Conservation (phyloP, 2,797 vertebrate genomes). For the Okamejei kenojei region DNA sequence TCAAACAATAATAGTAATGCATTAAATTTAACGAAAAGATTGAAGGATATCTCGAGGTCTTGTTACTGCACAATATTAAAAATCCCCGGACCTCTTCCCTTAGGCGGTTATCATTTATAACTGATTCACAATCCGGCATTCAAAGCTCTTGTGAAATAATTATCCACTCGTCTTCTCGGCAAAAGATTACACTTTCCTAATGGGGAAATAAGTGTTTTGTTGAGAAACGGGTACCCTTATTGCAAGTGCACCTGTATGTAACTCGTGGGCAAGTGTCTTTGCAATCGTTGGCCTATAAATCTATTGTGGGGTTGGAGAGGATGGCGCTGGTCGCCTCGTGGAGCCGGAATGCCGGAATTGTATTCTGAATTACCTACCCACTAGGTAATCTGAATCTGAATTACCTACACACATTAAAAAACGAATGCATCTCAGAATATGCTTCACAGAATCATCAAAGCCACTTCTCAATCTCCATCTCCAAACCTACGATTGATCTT, state of each 20-base stretch:
- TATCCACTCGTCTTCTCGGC: neutral
- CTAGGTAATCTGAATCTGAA: too few relatives aligned
- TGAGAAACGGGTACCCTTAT: neutral
- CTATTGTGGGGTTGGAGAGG: neutral
- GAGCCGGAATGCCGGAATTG: neutral
- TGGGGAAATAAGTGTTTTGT: neutral
- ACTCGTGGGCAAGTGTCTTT: neutral
- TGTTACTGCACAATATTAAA: neutral
- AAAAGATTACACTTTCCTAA: neutral
- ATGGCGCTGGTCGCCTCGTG: neutral
- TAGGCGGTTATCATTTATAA: neutral
- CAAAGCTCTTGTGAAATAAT: neutral
- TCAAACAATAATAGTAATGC: neutral
- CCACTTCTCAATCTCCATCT: neutral
- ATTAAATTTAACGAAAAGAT: neutral
- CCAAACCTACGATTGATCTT: too few relatives aligned
- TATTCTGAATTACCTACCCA: too few relatives aligned
- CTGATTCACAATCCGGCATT: neutral
- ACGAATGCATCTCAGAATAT: rapidly evolving
- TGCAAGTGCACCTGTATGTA: neutral
- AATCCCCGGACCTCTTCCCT: neutral
- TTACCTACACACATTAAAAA: neutral
- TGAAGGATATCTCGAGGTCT: too few relatives aligned
- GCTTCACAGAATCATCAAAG: neutral
- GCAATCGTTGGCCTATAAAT: neutral